Percentiles rank a stretch among this genome's conserved stretches.
phyloP scores from a whole-genome alignment of 1,140 invertebrate genomes.

The Bombus confusus region DNA sequence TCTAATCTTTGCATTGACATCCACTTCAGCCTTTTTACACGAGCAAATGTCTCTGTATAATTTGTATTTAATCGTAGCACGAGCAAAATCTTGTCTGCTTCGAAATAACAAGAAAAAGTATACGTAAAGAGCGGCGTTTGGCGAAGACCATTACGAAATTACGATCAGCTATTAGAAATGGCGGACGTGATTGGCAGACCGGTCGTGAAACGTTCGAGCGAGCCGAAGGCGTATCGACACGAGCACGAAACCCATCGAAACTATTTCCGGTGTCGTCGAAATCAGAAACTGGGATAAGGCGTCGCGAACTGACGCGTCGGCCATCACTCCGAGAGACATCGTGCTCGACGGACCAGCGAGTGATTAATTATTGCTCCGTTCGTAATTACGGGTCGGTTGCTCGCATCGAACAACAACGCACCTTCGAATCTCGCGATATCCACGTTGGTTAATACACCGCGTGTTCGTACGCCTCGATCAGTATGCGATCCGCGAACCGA shows the following conservation, averaged over 20 bases:
- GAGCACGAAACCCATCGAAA: conserved; percentile 15
- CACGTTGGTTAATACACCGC: neutral
- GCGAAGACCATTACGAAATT: neutral
- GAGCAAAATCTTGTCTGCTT: neutral
- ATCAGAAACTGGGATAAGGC: conserved; percentile 46
- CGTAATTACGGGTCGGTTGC: conserved; percentile 25
- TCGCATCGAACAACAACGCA: conserved; percentile 28
- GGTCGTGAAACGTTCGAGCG: conserved; percentile 12
- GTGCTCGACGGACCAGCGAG: neutral
- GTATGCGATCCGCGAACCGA: neutral
- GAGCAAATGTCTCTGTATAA: no score
- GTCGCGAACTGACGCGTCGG: neutral
- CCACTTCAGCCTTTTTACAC: no score
- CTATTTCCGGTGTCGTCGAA: conserved; percentile 48
- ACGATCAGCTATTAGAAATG: neutral
- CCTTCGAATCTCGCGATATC: conserved; percentile 23
- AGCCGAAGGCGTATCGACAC: neutral
- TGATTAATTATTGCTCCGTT: conserved; percentile 37
- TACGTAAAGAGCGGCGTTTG: neutral
- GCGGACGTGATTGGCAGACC: neutral
- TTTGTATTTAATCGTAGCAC: no score
- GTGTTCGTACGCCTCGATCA: neutral
- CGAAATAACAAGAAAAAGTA: neutral
- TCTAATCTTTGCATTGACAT: no score
- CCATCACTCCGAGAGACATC: neutral